A percentile compares a stretch with the other conserved stretches of the same genome.
These are phyloP conservation scores for Terrapene triunguis DNA, from an alignment of 2,113 vertebrate genomes.

Conservation along the genomic window DNA sequence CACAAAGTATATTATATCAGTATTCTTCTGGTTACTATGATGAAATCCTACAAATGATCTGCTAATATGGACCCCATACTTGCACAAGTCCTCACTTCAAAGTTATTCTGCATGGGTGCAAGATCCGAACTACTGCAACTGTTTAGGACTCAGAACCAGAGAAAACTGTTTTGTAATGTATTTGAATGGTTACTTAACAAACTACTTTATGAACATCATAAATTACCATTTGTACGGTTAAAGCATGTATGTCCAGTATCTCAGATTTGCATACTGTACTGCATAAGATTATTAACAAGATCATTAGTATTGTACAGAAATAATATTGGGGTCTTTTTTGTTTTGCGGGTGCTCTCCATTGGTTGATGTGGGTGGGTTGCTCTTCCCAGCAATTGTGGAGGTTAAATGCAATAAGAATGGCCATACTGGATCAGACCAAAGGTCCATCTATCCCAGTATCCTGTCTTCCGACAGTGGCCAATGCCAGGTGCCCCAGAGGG, in stretches of 20 bases:
- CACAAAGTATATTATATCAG: neutral
- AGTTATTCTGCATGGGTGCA: neutral
- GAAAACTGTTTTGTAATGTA: neutral
- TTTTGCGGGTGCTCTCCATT: neutral
- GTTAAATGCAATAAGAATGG: neutral
- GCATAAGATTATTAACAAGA: neutral
- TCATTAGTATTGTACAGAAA: neutral
- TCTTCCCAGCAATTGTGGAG: neutral
- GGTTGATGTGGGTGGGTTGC: neutral
- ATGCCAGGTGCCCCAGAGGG: neutral
- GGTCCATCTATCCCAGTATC: no score
- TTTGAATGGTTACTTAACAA: neutral
- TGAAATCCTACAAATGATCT: neutral
- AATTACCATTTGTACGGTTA: neutral
- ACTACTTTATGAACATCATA: neutral
- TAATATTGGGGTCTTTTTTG: neutral
- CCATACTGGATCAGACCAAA: no score
- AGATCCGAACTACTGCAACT: neutral
- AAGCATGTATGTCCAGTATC: neutral
- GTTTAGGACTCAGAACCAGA: neutral
- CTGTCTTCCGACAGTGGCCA: rapidly evolving
- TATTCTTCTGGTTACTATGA: neutral
- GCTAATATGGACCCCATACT: neutral
- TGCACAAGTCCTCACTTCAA: neutral
- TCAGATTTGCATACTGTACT: neutral